These are phyloP conservation scores for Osmerus mordax DNA, from an alignment of 2,113 vertebrate species.

Conservation along the genomic window DNA sequence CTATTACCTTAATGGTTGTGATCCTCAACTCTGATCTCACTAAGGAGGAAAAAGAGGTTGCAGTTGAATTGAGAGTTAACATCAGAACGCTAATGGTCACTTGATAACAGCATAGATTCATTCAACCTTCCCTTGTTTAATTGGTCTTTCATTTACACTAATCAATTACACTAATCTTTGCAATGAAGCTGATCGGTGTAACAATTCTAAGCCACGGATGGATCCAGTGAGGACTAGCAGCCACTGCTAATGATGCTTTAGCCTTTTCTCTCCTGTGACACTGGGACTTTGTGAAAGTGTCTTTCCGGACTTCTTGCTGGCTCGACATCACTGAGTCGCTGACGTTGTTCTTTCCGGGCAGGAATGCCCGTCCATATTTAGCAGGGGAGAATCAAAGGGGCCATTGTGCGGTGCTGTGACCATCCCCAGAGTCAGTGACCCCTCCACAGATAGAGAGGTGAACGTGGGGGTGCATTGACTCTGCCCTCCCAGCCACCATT, in stretches of 20 bases:
- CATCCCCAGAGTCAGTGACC: conserved; percentile 22
- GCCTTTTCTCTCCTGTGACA: not conserved
- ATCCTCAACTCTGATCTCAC: conserved; percentile 66
- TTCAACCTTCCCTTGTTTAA: too few relatives aligned
- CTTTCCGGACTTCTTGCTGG: conserved; percentile 8
- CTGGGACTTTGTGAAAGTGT: not conserved
- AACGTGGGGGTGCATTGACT: conserved; percentile 46
- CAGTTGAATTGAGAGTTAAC: not conserved
- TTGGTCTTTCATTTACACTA: too few relatives aligned
- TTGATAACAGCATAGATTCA: not conserved
- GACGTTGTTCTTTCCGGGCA: conserved; percentile 1
- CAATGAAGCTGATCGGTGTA: not conserved
- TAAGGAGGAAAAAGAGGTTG: conserved; percentile 10
- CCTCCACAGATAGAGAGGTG: conserved; percentile 51
- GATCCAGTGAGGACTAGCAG: not conserved
- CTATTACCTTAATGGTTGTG: conserved; percentile 79
- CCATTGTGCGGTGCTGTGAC: conserved; percentile 36
- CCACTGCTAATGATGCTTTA: not conserved
- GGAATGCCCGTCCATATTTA: conserved; percentile 25
- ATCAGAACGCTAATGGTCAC: not conserved
- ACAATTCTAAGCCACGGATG: not conserved
- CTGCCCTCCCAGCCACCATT: conserved; percentile 34
- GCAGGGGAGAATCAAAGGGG: conserved; percentile 31
- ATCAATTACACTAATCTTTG: too few relatives aligned
- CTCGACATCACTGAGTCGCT: not conserved